Evolutionary conservation across 2,888 invertebrate genomes (phyloP), one percentile per base, ranked within the genome.

Genomic region (Mantis religiosa): DNA sequence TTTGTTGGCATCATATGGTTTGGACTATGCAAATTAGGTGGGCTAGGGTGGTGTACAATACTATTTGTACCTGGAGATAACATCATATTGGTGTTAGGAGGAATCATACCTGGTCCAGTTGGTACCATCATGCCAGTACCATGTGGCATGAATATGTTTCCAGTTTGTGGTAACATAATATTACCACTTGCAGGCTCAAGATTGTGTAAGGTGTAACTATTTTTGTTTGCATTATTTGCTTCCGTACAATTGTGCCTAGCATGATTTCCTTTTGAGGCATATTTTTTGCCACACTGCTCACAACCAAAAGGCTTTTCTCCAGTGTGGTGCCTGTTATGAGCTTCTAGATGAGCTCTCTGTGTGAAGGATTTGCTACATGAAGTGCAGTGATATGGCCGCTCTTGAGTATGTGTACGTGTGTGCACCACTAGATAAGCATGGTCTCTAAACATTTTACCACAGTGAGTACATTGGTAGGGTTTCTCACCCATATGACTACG

Each of bases 391-490:
- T 82, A 88, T 28, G 85, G 88, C 28, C 84, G 71, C 28, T 88
- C 85, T 25, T 85, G 82, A 82, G 54, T 47, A 25, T 88, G 88
- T 28, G 85, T 85, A 20, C 82, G 30, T 14, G 54, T 27, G 30
- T 87, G 87, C 28, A 82, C 41, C 20, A 30, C 87, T 28, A 87
- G 82, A 34, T 28, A 82, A n/a, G 82, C 87, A n/a, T 85, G 85
- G n/a, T 86, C 86, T 28, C 86, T 82, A 34, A 89, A 89, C 28
- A 86, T 89, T 83, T 89, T 89, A 25, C 86, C 86, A 28, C 89
- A 89, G 82, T 85, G 85, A 12, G 84, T 28, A 81, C 89, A 89
- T 25, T 89, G 86, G 54, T 83, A 89, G n/a, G 90, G 88, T 81
- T 86, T 86, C 9, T 71, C 86, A 25, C 86, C 86, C 54, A 86